Percentiles rank a stretch among this genome's conserved stretches.
These are phyloP conservation scores for Chrysopilus asiliformis DNA, from an alignment of 2,888 invertebrate genomes.

Conservation along the genomic window DNA sequence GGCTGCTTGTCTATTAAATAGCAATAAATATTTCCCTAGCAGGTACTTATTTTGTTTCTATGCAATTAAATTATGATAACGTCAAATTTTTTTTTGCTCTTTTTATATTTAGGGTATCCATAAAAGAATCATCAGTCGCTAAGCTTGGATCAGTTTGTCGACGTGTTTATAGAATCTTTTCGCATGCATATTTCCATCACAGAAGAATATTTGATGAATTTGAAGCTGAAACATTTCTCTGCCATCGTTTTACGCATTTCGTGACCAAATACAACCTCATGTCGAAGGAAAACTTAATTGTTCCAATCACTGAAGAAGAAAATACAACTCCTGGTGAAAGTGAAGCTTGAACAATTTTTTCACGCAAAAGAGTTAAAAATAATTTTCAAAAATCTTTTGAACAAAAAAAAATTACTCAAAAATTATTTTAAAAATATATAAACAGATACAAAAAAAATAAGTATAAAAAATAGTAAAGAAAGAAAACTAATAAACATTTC, in stretches of 20 bases:
- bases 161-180: conserved; percentile 97
- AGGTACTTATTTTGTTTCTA: conserved; percentile 44
- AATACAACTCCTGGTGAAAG: conserved; percentile 38
- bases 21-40: conserved; percentile 99
- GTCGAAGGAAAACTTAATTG: conserved; percentile 96
- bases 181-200: conserved; percentile 99
- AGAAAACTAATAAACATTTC: background rate
- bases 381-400: too few relatives aligned
- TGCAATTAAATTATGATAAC: too few relatives aligned
- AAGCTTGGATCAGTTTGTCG: conserved; percentile 98
- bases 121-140: conserved; percentile 96
- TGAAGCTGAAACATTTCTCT: conserved; percentile 90
- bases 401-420: too few relatives aligned
- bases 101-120: conserved; percentile 69
- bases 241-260: conserved; percentile 92
- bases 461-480: background rate
- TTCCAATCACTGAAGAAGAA: conserved; percentile 85
- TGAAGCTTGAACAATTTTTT: conserved; percentile 34
- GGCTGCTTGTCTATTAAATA: conserved; percentile 95
- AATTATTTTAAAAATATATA: too few relatives aligned
- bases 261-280: conserved; percentile 97
- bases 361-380: background rate
- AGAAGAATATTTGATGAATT: conserved; percentile 93
- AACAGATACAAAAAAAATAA: conserved; percentile 4
- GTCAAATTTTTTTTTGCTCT: conserved; percentile 5